Percentiles rank a stretch among this genome's conserved stretches.
These are phyloP conservation scores for Porphyrio hochstetteri DNA, from an alignment of 2,113 vertebrate genomes.

Conservation along the genomic window DNA sequence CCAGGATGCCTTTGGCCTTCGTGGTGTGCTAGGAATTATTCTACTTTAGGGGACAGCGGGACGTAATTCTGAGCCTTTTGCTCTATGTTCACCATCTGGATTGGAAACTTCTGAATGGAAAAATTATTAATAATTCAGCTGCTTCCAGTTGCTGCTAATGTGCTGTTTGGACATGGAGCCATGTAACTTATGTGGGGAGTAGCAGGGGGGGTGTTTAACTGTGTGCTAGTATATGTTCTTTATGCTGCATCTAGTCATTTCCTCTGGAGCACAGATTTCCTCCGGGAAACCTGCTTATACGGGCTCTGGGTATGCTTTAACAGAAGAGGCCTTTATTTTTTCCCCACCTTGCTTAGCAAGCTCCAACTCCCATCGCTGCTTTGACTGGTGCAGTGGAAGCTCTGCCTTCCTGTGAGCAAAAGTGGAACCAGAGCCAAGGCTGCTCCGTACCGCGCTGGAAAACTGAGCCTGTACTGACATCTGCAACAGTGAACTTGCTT, in stretches of 20 bases:
- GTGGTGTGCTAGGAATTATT: not conserved
- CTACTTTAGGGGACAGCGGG: not conserved
- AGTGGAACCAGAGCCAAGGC: not conserved
- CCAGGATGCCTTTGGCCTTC: too few relatives aligned
- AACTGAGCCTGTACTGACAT: not conserved
- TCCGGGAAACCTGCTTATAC: conserved; percentile 10
- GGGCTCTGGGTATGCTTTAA: not conserved
- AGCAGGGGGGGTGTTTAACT: not conserved
- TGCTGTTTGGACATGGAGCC: not conserved
- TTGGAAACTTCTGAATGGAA: not conserved
- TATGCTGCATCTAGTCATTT: not conserved
- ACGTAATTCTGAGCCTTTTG: not conserved
- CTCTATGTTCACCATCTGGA: not conserved
- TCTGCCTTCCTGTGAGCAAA: not conserved
- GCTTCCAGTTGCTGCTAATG: not conserved
- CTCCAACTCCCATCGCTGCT: accelerated
- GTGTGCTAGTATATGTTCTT: not conserved
- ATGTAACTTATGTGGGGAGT: not conserved
- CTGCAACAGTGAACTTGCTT: not conserved
- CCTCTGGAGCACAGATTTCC: conserved; percentile 31
- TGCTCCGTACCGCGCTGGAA: not conserved
- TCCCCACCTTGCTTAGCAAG: not conserved
- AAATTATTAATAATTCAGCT: not conserved
- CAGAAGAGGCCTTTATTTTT: conserved; percentile 31
- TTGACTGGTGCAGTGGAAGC: not conserved